These are phyloP conservation scores for Melipona beecheii DNA, from an alignment of 2,888 invertebrate species.

Conservation along the genomic window DNA sequence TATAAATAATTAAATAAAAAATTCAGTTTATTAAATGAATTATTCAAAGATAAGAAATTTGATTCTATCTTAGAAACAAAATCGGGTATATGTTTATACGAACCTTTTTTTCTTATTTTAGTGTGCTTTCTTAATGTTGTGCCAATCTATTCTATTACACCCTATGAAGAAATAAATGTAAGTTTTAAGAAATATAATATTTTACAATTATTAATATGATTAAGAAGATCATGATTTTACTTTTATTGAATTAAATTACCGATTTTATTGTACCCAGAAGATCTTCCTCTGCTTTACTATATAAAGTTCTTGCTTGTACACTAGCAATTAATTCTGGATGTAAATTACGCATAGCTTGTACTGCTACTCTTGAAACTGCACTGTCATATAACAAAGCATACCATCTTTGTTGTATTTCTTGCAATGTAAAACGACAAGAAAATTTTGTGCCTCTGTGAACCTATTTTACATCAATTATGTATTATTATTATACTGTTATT, in stretches of 20 bases:
- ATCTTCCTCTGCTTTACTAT: constrained; percentile 95
- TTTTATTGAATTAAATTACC: constrained; percentile 84
- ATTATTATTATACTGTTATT: background rate
- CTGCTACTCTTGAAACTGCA: constrained; percentile 95
- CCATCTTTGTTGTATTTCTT: constrained; percentile 98
- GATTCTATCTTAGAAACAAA: too few species aligned
- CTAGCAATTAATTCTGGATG: constrained; percentile 95
- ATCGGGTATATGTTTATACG: too few species aligned
- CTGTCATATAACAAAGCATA: constrained; percentile 97
- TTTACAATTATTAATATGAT: background rate
- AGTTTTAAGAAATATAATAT: background rate
- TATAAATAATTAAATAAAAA: too few species aligned
- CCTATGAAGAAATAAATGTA: too few species aligned
- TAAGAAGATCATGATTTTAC: background rate
- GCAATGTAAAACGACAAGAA: constrained; percentile 96
- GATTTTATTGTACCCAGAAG: constrained; percentile 92
- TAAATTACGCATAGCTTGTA: constrained; percentile 96
- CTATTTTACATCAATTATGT: constrained; percentile 77
- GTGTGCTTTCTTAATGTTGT: too few species aligned
- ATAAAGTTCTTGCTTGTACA: constrained; percentile 95
- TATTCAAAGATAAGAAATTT: too few species aligned
- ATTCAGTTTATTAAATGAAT: too few species aligned
- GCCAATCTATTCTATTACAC: too few species aligned
- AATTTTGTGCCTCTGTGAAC: constrained; percentile 97
- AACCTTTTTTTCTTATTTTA: too few species aligned